Evolutionary conservation across 2,113 vertebrate genomes (phyloP), one percentile per base, ranked within the genome.

Genomic region (Fregata magnificens): DNA sequence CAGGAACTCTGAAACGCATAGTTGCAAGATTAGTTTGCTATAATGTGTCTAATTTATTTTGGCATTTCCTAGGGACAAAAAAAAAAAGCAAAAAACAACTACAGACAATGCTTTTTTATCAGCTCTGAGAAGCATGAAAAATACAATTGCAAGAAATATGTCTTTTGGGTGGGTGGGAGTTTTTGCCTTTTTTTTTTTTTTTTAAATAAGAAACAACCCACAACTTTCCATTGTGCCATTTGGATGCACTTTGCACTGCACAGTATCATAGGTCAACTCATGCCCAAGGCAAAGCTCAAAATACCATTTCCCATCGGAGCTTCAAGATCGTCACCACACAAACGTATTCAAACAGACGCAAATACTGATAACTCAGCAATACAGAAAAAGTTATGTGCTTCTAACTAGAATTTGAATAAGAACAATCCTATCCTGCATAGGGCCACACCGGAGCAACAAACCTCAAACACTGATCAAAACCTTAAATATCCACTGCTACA

Each of bases 1-100:
- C 21, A 31, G 55, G 20, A 90, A 73, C 58, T 55, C 42, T 0
- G 10, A 56, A 85, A 82, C 0, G 0, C 4, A 1, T 24, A 42
- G 34, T 53, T 19, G 9, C 24, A 73, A 63, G 71, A 83, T 62
- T 42, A 47, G 50, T 70, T 90, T 81, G 63, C 50, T 81, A 5
- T 40, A 81, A 71, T 15, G 11, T 3, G 4, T 52, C 55, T 90
- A 52, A 95, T 93, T 90, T 78, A 86, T 71, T 73, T 25, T 71
- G 69, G 65, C 86, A 86, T 94, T 95, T 79, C 79, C 62, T 69
- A 56, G 36, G 40, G 81, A 34, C 4, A 12, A 62, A 58, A 62
- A 76, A 29, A 67, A 17, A 17, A 0, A 36, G 36, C 17, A 73
- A 63, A 71, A 81, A 14, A 3, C 34, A 86, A 34, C 38, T 44